Conservation (phyloP, 2,113 vertebrate species). For the Lasiurus borealis region DNA sequence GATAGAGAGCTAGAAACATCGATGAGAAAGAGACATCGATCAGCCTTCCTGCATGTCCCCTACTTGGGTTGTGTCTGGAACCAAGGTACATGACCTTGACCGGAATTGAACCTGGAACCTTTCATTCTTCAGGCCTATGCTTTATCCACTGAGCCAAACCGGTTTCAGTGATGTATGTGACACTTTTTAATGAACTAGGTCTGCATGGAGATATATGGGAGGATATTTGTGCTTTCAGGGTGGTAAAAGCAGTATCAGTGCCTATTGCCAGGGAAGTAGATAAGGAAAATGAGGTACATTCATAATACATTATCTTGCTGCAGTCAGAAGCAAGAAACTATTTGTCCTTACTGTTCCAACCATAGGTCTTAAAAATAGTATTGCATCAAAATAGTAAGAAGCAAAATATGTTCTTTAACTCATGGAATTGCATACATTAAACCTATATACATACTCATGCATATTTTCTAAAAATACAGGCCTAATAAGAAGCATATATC, state of each 20-base stretch:
- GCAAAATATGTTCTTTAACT: not conserved
- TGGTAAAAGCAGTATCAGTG: not conserved
- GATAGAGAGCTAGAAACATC: no score
- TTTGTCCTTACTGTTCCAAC: not conserved
- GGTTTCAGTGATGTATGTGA: not conserved
- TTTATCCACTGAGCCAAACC: no score
- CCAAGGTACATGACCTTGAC: no score
- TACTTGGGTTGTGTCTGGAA: no score
- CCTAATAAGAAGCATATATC: not conserved
- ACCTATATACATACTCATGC: not conserved
- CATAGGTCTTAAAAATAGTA: not conserved
- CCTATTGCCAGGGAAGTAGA: not conserved
- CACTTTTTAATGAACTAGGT: not conserved
- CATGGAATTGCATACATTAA: not conserved
- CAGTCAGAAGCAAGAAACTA: not conserved
- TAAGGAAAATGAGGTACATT: not conserved
- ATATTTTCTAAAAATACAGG: not conserved
- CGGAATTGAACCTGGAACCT: no score
- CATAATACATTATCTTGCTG: not conserved
- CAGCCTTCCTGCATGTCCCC: no score
- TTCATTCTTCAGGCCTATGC: no score
- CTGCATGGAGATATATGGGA: not conserved
- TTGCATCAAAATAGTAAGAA: not conserved
- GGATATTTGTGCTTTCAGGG: not conserved
- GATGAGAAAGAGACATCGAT: no score